Evolutionary conservation across 2,888 invertebrate genomes (phyloP), one percentile per base, ranked within the genome.

Genomic region (Tupiocoris notatus): DNA sequence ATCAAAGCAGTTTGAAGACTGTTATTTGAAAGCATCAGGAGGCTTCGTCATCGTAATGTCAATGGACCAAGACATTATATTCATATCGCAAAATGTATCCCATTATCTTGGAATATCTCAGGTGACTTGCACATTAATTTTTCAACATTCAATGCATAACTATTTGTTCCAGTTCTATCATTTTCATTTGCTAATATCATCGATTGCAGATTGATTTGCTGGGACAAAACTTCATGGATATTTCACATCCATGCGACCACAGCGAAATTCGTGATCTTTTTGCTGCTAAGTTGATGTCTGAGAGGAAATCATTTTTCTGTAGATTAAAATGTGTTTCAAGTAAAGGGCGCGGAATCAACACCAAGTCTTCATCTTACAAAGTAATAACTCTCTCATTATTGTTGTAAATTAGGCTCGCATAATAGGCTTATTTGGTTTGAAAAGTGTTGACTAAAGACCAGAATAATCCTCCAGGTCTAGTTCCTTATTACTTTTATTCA

Each of bases 311-410:
- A 20, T 87, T 92, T 82, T 91, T 94, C 79, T 85, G 95, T 6
- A 88, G 98, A 16, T 88, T 98, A 82, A 98, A 98, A 84, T 96
- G 96, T 83, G 96, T 98, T 71, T 96, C 96, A 18, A 94, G 90
- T 83, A 96, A 97, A 83, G 98, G 98, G n/a, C 88, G 95, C 81
- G 96, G 92, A 84, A 94, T 97, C 80, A 97, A 97, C 85, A 88
- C 98, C 74, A 97, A 98, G 85, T 96, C 96, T 77, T 96, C 97
- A 77, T 89, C 94, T 0, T 97, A 95, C 84, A 98, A 98, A 91
- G 97, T 96, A 85, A 82, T n/a, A n/a, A n/a, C n/a, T n/a, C n/a
- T n/a, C n/a, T n/a, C n/a, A n/a, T n/a, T n/a, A n/a, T 59, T 59
- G 7, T 59, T 59, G 61, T 59, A 6, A 59, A 59, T 3, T 59